Conservation (phyloP, 2,113 vertebrate genomes). For the Megaptera novaeangliae region DNA sequence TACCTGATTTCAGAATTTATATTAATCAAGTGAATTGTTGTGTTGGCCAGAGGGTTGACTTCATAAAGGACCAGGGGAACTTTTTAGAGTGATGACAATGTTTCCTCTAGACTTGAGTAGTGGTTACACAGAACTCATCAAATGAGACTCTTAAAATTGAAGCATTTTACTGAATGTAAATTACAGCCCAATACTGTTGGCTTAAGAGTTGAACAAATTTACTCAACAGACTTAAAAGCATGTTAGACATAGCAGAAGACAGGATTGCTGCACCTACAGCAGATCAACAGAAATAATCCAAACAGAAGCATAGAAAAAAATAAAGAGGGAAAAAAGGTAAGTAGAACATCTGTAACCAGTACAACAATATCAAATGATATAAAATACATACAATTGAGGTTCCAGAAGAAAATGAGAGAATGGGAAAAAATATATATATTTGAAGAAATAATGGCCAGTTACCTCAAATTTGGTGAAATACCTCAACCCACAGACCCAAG, state of each 20-base stretch:
- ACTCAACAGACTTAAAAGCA: not conserved
- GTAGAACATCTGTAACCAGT: not conserved
- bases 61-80: too few relatives aligned
- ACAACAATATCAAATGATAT: not conserved
- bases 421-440: not conserved
- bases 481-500: not conserved
- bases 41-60: not conserved
- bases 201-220: not conserved
- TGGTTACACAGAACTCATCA: not conserved
- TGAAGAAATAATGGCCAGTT: not conserved
- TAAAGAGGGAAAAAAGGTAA: not conserved
- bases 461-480: not conserved
- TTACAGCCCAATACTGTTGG: not conserved
- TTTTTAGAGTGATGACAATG: not conserved
- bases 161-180: not conserved
- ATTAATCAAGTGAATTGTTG: not conserved
- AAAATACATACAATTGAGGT: not conserved
- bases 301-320: not conserved
- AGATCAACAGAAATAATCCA: not conserved
- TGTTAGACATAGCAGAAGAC: not conserved
- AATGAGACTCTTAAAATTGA: not conserved
- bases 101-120: not conserved
- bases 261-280: not conserved
- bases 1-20: not conserved
- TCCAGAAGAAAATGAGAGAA: not conserved